These are phyloP conservation scores for Trididemnum nubilum DNA, from an alignment of 23 tunicate species.

Conservation along the genomic window DNA sequence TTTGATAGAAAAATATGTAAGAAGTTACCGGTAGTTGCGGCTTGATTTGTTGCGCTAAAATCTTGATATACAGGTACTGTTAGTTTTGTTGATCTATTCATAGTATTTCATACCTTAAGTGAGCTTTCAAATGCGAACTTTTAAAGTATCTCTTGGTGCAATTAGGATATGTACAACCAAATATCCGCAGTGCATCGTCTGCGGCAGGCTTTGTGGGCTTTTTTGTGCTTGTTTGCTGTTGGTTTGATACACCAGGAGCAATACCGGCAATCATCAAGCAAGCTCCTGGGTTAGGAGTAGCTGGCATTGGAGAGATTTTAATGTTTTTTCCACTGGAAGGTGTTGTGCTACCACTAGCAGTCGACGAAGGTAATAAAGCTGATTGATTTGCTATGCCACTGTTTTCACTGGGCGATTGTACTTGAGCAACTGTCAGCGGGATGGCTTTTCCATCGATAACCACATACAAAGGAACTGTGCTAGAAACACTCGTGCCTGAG, in stretches of 20 bases:
- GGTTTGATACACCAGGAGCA: slow-evolving; percentile 30
- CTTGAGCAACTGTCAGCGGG: slow-evolving; percentile 78
- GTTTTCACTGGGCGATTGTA: slow-evolving; percentile 12
- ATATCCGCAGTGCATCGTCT: slow-evolving; percentile 70
- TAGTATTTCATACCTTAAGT: slow-evolving; percentile 74
- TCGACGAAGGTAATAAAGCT: neutral
- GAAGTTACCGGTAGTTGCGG: too few relatives aligned
- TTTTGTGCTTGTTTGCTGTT: neutral
- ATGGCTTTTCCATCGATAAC: slow-evolving; percentile 66
- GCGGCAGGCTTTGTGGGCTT: neutral
- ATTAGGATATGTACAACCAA: slow-evolving; percentile 65
- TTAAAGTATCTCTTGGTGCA: slow-evolving; percentile 87
- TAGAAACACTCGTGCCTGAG: neutral
- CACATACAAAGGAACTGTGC: slow-evolving; percentile 61
- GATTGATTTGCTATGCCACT: neutral
- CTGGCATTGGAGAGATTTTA: slow-evolving; percentile 72
- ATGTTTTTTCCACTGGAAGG: slow-evolving; percentile 37
- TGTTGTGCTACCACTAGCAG: neutral
- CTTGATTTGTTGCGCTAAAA: too few relatives aligned
- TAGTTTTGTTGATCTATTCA: too few relatives aligned
- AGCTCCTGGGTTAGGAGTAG: slow-evolving; percentile 53
- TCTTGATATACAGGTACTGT: too few relatives aligned
- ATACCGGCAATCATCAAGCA: slow-evolving; percentile 90
- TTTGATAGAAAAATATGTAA: too few relatives aligned
- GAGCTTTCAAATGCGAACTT: slow-evolving; percentile 94